phyloP scores from a whole-genome alignment of 2,797 vertebrate genomes.

The Sandelia bainsii region DNA sequence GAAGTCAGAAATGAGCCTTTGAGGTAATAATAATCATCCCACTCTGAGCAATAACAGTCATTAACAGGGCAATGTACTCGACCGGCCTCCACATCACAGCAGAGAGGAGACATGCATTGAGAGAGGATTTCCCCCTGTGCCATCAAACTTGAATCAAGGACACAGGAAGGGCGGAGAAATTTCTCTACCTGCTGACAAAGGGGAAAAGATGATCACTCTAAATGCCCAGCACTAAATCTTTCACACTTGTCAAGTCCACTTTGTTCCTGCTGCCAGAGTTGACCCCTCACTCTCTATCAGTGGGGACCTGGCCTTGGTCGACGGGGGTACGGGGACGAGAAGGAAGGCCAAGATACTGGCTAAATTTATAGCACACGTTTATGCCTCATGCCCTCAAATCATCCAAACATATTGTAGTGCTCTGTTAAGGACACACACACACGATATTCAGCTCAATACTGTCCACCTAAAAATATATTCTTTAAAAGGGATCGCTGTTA shows the following conservation, averaged over 20 bases:
- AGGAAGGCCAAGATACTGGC: conserved; percentile 68
- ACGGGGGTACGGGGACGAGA: conserved; percentile 27
- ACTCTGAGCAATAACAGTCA: conserved; percentile 60
- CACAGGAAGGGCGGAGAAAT: conserved; percentile 70
- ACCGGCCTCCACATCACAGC: conserved; percentile 41
- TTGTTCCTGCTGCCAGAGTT: conserved; percentile 75
- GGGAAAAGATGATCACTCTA: conserved; percentile 83
- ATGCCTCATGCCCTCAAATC: conserved; percentile 67
- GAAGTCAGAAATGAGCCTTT: conserved; percentile 41
- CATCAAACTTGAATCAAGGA: conserved; percentile 77
- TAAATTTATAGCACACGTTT: conserved; percentile 77
- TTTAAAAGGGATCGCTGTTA: not conserved
- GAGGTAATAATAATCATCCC: conserved; percentile 53
- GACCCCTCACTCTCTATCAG: conserved; percentile 76
- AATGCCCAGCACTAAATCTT: conserved; percentile 84
- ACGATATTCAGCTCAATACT: not conserved
- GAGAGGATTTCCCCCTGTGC: conserved; percentile 67
- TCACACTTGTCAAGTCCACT: conserved; percentile 85
- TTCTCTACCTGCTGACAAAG: conserved; percentile 82
- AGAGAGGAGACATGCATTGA: conserved; percentile 44
- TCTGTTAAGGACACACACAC: conserved; percentile 50
- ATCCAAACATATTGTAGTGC: conserved; percentile 66
- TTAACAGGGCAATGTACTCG: conserved; percentile 45
- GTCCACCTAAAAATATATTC: not conserved
- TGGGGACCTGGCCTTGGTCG: conserved; percentile 73